Evolutionary conservation across 2,797 vertebrate species (phyloP), one percentile per base, ranked within the genome.

Genomic region (Pipistrellus pipistrellus): DNA sequence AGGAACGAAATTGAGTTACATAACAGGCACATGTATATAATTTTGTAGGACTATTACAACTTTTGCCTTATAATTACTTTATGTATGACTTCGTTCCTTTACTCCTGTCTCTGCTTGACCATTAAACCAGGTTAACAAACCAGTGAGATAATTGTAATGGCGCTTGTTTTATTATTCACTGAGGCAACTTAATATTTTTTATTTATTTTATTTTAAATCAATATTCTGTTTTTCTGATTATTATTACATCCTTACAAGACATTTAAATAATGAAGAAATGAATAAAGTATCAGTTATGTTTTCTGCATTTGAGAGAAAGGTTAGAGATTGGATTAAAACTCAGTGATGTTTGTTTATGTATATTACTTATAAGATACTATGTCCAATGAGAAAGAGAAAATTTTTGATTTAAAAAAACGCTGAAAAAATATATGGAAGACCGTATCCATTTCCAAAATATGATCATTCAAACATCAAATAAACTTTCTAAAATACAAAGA

Each of bases 401-500:
- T 12, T 68, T 82, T 91, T 73, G 10, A 21, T 14, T 15, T 25
- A 21, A 20, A 53, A 89, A 68, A 44, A 44, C 44, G 17, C 48
- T 48, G n/a, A 91, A 71, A 20, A 17, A n/a, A 23, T 46, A 41
- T 5, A 57, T 78, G 46, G n/a, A 87, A 83, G 12, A 89, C 4
- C 87, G 0, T 83, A 44, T 35, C 8, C 14, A 7, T 89, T 84
- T 84, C 88, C 25, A 77, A 95, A 64, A 53, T 73, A 46, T 3
- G 11, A 7, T 64, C 15, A 41, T 57, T 95, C 27, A 83, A 80
- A 55, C 27, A 53, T 46, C 53, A 68, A 81, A 93, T 21, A 46
- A 38, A 17, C 14, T 73, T 90, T 73, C 30, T 82, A 11, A 91
- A 85, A 53, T 81, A 68, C n/a, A 62, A 84, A 62, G 69, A 91